phyloP scores from a whole-genome alignment of 2,888 invertebrate species.

The Crematogaster levior region DNA sequence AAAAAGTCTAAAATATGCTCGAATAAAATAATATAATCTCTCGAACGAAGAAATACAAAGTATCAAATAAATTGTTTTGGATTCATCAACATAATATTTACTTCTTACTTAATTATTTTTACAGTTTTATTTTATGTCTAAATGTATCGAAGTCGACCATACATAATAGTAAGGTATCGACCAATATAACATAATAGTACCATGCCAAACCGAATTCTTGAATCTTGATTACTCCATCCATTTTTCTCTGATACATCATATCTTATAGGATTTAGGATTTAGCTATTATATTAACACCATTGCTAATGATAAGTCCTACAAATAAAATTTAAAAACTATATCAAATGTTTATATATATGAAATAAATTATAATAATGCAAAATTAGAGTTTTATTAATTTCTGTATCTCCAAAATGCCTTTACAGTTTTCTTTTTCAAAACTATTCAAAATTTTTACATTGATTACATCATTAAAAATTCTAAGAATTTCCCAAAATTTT shows the following conservation, averaged over 20 bases:
- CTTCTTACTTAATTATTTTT: constrained; percentile 19
- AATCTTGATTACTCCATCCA: constrained; percentile 79
- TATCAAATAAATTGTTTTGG: background rate
- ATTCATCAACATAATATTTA: background rate
- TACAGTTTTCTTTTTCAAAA: background rate
- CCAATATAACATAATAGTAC: constrained; percentile 72
- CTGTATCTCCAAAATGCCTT: background rate
- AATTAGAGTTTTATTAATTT: background rate
- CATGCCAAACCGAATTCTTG: constrained; percentile 81
- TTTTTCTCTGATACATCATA: constrained; percentile 80
- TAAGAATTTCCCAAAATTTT: no score
- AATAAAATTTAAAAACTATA: constrained; percentile 81
- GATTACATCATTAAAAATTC: no score
- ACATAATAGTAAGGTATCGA: no score
- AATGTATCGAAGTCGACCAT: constrained; percentile 64
- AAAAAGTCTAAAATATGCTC: background rate
- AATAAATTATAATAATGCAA: constrained; percentile 84
- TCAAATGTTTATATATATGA: constrained; percentile 85
- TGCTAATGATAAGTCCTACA: constrained; percentile 80
- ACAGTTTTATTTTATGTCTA: constrained; percentile 62
- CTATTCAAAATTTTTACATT: no score
- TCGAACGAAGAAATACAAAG: constrained; percentile 9
- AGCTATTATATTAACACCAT: constrained; percentile 80
- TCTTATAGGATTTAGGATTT: constrained; percentile 79
- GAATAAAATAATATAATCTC: background rate